Evolutionary conservation across 2,888 invertebrate genomes (phyloP).

Genomic region (Aspidiotus rigidus): DNA sequence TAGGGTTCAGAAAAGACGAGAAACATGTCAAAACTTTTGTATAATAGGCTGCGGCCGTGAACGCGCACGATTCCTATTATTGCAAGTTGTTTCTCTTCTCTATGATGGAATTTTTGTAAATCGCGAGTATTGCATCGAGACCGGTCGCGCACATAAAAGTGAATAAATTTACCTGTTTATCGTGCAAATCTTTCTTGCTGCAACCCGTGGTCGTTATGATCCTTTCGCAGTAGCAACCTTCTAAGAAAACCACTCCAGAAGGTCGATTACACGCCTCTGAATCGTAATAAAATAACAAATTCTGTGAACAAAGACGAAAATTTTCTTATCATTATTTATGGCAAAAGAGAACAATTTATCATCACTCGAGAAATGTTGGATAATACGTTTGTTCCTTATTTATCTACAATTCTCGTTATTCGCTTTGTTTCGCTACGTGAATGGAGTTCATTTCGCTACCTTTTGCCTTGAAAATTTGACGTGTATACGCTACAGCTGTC

Average conservation of each 20-base stretch:
- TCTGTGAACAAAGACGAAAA: slow-evolving; percentile 51
- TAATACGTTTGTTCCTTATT: neutral
- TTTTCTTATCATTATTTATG: neutral
- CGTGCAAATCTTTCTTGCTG: slow-evolving; percentile 44
- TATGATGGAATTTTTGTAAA: too few species aligned
- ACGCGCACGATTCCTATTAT: too few species aligned
- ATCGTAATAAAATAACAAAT: slow-evolving; percentile 84
- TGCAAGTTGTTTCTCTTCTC: too few species aligned
- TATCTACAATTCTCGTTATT: too few species aligned
- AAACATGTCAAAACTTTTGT: too few species aligned
- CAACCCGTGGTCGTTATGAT: slow-evolving; percentile 50
- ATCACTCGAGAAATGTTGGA: neutral
- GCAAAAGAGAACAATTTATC: neutral
- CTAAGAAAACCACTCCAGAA: slow-evolving; percentile 73
- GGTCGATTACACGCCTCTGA: slow-evolving; percentile 68
- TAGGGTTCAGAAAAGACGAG: too few species aligned
- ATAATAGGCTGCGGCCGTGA: too few species aligned
- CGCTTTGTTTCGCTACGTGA: too few species aligned
- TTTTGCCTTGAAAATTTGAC: too few species aligned
- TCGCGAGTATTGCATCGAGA: too few species aligned
- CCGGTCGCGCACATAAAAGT: slow-evolving; percentile 10
- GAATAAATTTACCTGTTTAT: slow-evolving; percentile 44
- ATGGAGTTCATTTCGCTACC: too few species aligned
- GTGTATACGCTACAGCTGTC: too few species aligned
- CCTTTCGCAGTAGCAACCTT: slow-evolving; percentile 79